phyloP scores from a whole-genome alignment of 1,140 invertebrate genomes.

The Drosophila kikkawai region DNA sequence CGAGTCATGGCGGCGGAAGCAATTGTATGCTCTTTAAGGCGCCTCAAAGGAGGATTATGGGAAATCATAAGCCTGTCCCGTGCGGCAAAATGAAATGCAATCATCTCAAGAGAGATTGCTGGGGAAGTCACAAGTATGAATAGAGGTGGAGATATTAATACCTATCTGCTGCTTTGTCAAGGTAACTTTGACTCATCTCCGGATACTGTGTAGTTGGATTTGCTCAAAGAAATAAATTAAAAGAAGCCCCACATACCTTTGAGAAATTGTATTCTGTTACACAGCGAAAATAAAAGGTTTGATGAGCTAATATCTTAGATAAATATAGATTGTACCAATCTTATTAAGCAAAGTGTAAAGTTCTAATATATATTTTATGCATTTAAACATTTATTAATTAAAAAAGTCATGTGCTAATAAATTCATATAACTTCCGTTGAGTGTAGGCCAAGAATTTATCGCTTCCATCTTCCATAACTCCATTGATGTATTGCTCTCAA shows the following conservation, averaged over 20 bases:
- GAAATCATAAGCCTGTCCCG: constrained; percentile 18
- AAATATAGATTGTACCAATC: background rate
- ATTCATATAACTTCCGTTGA: background rate
- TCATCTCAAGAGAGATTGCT: constrained; percentile 29
- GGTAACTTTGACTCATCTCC: constrained; percentile 12
- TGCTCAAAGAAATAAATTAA: constrained; percentile 11
- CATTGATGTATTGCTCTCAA: constrained; percentile 25
- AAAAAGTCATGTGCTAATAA: too few relatives aligned
- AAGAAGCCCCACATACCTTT: background rate
- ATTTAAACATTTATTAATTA: background rate
- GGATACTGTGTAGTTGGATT: background rate
- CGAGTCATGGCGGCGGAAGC: constrained; percentile 33
- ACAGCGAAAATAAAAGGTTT: background rate
- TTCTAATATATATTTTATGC: background rate
- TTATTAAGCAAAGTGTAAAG: background rate
- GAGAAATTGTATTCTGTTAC: background rate
- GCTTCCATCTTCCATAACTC: constrained; percentile 11
- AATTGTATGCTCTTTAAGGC: constrained; percentile 51
- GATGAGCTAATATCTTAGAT: background rate
- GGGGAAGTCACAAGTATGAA: constrained; percentile 37
- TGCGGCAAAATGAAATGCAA: constrained; percentile 34
- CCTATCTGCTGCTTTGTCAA: background rate
- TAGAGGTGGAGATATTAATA: constrained; percentile 31
- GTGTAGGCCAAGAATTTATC: background rate
- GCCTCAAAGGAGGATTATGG: constrained; percentile 37